phyloP scores from a whole-genome alignment of 1,140 invertebrate species.

The Drosophila kohkoa region DNA sequence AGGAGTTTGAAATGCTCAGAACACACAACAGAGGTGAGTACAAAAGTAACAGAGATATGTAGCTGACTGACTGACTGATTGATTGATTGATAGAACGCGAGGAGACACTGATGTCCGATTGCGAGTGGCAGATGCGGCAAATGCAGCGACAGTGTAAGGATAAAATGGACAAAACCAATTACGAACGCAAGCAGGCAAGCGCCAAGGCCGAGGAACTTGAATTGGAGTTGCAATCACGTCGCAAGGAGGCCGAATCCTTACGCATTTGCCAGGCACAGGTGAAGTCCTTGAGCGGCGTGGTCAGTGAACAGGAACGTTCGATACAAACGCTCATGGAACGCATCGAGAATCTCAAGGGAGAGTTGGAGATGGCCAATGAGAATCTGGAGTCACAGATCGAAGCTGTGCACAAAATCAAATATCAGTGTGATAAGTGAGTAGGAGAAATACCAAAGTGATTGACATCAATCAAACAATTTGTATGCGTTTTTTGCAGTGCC shows the following conservation, averaged over 20 bases:
- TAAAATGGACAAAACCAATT: conserved; percentile 86
- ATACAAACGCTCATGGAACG: conserved; percentile 86
- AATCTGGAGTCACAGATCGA: conserved; percentile 86
- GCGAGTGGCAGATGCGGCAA: conserved; percentile 89
- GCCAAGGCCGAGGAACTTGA: conserved; percentile 85
- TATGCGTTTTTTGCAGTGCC: conserved; percentile 64
- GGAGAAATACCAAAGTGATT: neutral
- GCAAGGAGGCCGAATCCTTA: conserved; percentile 85
- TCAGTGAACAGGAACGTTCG: conserved; percentile 87
- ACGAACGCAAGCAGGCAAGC: conserved; percentile 85
- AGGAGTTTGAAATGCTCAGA: conserved; percentile 87
- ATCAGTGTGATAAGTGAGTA: conserved; percentile 83
- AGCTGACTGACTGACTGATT: conserved; percentile 37
- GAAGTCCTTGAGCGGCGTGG: conserved; percentile 86
- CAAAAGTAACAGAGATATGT: neutral
- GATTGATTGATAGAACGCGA: conserved; percentile 85
- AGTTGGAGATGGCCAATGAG: conserved; percentile 86
- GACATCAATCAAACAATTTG: neutral
- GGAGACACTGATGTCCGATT: conserved; percentile 88
- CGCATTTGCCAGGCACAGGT: conserved; percentile 87
- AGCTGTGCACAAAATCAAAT: conserved; percentile 84
- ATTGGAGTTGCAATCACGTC: conserved; percentile 85
- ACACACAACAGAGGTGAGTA: conserved; percentile 83
- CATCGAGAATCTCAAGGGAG: conserved; percentile 85
- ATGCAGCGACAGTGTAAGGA: conserved; percentile 88